Evolutionary conservation across 2,888 invertebrate species (phyloP).

Genomic region (Rhyacophila evoluta): DNA sequence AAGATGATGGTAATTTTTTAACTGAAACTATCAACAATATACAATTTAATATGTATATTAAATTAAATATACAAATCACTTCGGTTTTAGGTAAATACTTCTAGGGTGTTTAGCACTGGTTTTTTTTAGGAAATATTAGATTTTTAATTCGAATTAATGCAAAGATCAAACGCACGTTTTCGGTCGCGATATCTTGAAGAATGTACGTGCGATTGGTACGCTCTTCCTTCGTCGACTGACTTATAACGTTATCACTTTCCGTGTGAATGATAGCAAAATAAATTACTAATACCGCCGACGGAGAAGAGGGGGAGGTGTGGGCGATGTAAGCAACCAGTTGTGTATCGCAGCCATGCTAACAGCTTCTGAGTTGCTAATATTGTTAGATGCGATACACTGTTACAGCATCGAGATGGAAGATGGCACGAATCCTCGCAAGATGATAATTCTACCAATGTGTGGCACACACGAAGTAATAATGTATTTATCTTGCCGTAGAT

Average conservation of each 20-base stretch:
- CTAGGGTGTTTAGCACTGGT: no score
- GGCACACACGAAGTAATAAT: background rate
- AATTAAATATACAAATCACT: no score
- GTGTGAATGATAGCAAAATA: constrained; percentile 13
- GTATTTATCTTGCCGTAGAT: no score
- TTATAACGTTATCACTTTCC: background rate
- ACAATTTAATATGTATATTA: no score
- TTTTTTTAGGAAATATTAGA: no score
- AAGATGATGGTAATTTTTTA: no score
- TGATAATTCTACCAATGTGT: background rate
- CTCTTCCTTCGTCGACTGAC: background rate
- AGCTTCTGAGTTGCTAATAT: background rate
- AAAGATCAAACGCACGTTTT: background rate
- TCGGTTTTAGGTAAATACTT: no score
- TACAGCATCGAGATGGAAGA: background rate
- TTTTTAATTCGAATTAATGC: background rate
- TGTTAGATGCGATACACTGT: background rate
- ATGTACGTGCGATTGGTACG: background rate
- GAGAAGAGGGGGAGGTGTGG: background rate
- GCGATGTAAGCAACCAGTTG: background rate
- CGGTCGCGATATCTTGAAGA: background rate
- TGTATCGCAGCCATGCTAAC: background rate
- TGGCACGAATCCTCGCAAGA: background rate
- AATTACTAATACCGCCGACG: background rate
- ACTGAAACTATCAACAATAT: no score